phyloP scores from a whole-genome alignment of 37 sponge, comb jelly and placozoan genomes.

The Ephydatia muelleri region DNA sequence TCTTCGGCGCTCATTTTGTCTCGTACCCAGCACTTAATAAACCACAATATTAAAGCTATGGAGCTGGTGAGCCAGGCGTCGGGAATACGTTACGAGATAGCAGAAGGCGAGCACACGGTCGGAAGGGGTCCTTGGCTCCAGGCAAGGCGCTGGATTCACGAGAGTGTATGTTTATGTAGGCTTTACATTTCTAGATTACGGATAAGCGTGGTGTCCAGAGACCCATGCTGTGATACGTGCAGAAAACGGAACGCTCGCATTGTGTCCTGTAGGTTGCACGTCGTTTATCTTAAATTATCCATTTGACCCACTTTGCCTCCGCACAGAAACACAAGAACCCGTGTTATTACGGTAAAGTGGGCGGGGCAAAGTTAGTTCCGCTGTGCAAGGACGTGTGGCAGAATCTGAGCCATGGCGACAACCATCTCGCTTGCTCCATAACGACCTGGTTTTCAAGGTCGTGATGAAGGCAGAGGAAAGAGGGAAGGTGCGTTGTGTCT shows the following conservation, averaged over 20 bases:
- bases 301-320: background rate
- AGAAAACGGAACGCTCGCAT: slow-evolving; percentile 31
- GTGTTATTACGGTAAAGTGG: slow-evolving; percentile 55
- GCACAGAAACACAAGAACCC: slow-evolving; percentile 82
- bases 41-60: background rate
- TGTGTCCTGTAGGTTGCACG: slow-evolving; percentile 57
- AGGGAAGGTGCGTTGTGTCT: background rate
- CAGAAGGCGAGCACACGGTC: slow-evolving; percentile 53
- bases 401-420: slow-evolving; percentile 59
- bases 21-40: background rate
- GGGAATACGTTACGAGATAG: slow-evolving; percentile 34
- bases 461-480: background rate
- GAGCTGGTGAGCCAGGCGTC: background rate
- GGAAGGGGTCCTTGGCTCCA: slow-evolving; percentile 82
- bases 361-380: background rate
- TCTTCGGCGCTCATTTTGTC: background rate
- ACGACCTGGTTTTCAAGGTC: slow-evolving; percentile 45
- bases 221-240: slow-evolving; percentile 60
- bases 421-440: slow-evolving; percentile 58
- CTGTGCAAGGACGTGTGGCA: slow-evolving; percentile 58
- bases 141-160: slow-evolving; percentile 15
- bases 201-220: slow-evolving; percentile 86
- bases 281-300: background rate
- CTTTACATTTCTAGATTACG: slow-evolving; percentile 51
- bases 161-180: background rate